These are phyloP conservation scores for Trissoscelio sp. DNA, from an alignment of 2,888 invertebrate species.

Conservation along the genomic window DNA sequence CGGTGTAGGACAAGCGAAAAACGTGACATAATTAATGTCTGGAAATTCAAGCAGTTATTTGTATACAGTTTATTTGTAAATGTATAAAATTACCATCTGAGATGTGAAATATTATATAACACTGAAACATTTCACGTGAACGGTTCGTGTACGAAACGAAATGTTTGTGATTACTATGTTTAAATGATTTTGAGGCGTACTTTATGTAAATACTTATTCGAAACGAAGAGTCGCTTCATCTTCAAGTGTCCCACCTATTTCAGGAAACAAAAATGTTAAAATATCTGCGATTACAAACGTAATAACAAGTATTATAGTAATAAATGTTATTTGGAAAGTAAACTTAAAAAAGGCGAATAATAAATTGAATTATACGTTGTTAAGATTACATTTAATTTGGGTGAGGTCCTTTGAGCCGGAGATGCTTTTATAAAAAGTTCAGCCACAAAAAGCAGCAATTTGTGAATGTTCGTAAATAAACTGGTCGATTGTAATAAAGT, in stretches of 20 bases:
- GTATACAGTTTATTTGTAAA: slow-evolving; percentile 11
- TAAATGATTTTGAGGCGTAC: not conserved
- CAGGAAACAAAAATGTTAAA: not conserved
- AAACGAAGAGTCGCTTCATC: not conserved
- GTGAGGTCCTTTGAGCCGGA: no score
- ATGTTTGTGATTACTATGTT: slow-evolving; percentile 28
- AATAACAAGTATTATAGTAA: not conserved
- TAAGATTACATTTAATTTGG: no score
- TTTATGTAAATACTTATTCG: not conserved
- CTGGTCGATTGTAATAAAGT: no score
- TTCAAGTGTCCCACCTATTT: not conserved
- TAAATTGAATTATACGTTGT: no score
- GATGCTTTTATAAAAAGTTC: no score
- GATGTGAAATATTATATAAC: slow-evolving; percentile 18
- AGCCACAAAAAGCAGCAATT: no score
- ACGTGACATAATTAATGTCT: not conserved
- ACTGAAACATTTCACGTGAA: slow-evolving; percentile 27
- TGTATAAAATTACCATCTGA: slow-evolving; percentile 20
- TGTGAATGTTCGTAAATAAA: no score
- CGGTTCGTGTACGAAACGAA: slow-evolving; percentile 16
- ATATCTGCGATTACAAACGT: not conserved
- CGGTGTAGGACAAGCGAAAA: slow-evolving; percentile 1
- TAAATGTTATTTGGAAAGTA: not conserved
- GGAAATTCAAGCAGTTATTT: slow-evolving; percentile 1
- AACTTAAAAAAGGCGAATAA: no score